Percentiles rank a stretch among this genome's conserved stretches.
phyloP scores from a whole-genome alignment of 2,113 vertebrate genomes.

The Falco punctatus region DNA sequence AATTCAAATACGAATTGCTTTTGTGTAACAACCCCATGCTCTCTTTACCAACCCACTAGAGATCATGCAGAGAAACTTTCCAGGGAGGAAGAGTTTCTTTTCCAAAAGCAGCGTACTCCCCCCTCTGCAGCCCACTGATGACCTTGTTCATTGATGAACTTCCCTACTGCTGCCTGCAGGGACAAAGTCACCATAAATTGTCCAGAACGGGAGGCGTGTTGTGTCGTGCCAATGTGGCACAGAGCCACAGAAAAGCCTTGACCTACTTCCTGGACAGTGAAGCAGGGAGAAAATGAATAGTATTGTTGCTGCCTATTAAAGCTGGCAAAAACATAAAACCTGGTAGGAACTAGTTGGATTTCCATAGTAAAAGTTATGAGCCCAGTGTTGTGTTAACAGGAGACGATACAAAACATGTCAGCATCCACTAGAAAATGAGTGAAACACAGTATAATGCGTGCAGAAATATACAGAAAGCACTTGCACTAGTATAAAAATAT shows the following conservation, averaged over 20 bases:
- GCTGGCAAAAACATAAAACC: constrained; percentile 31
- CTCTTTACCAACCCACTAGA: constrained; percentile 41
- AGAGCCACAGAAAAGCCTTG: background rate
- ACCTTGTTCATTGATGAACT: background rate
- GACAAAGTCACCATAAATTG: background rate
- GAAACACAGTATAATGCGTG: constrained; percentile 48
- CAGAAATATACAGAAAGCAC: constrained; percentile 72
- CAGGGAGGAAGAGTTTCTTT: constrained; percentile 9
- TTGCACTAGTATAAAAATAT: constrained; percentile 80
- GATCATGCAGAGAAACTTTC: constrained; percentile 64
- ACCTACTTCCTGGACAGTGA: background rate
- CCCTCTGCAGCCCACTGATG: background rate
- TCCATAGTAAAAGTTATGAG: constrained; percentile 60
- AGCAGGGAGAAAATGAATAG: constrained; percentile 1
- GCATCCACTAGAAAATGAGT: constrained; percentile 68
- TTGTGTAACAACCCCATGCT: constrained; percentile 46
- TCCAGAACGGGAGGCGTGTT: background rate
- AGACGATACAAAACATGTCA: constrained; percentile 64
- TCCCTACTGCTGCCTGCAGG: background rate
- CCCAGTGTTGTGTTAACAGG: constrained; percentile 33
- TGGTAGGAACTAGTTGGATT: constrained; percentile 8
- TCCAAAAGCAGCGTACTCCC: background rate
- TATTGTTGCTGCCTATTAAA: background rate
- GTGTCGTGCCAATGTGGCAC: background rate
- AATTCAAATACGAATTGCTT: constrained; percentile 15